Evolutionary conservation across 2,113 vertebrate genomes (phyloP).

Genomic region (Gallinago undulata): DNA sequence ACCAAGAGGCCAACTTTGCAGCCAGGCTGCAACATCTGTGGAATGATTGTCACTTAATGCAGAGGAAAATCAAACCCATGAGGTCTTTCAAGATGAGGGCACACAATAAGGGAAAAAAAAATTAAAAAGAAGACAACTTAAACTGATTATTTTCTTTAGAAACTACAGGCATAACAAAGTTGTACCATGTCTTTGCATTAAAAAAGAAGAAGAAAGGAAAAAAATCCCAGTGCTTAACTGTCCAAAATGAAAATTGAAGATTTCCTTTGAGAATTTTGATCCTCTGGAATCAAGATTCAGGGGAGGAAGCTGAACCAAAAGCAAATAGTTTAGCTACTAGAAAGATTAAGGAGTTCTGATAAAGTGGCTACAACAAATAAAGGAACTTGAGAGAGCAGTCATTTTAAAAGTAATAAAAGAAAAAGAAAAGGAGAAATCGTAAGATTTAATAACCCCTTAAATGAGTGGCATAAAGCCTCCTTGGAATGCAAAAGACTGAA

Average conservation of each 20-base stretch:
- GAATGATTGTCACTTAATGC: not conserved
- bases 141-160: not conserved
- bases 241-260: not conserved
- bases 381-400: not conserved
- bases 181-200: not conserved
- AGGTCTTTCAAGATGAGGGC: not conserved
- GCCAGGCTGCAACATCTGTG: not conserved
- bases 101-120: not conserved
- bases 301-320: not conserved
- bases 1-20: not conserved
- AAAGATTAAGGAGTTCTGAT: not conserved
- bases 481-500: slow-evolving; percentile 7
- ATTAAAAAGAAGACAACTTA: not conserved
- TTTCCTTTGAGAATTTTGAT: not conserved
- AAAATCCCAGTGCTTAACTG: fast-evolving
- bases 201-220: not conserved
- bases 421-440: not conserved
- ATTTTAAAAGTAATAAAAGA: slow-evolving; percentile 14
- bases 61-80: not conserved
- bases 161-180: not conserved
- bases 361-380: not conserved
- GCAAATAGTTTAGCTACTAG: not conserved
- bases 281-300: not conserved
- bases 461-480: not conserved
- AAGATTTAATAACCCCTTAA: not conserved